Percentiles rank a stretch among this genome's conserved stretches.
Conservation (phyloP, 2,113 vertebrate species). For the Aphyosemion australe region DNA sequence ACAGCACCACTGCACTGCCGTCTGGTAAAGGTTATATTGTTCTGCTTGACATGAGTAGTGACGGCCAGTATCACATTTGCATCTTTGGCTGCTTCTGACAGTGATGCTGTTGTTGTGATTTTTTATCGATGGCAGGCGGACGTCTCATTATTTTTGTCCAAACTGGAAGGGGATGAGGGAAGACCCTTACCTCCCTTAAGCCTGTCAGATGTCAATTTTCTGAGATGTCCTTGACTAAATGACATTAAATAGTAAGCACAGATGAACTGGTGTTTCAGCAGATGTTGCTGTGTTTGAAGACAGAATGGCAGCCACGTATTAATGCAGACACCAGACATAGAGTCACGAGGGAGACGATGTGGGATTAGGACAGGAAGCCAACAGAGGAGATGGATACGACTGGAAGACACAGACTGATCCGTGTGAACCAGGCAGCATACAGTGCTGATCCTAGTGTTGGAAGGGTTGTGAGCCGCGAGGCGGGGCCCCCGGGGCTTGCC, state of each 20-base stretch:
- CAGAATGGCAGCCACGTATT: conserved; percentile 42
- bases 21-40: conserved; percentile 70
- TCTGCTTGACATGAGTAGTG: conserved; percentile 57
- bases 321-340: conserved; percentile 54
- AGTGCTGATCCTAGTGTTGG: conserved; percentile 74
- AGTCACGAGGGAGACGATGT: conserved; percentile 43
- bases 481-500: conserved; percentile 70
- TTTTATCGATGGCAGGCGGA: conserved; percentile 67
- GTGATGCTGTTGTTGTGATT: conserved; percentile 66
- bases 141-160: conserved; percentile 79
- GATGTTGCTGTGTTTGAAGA: conserved; percentile 20
- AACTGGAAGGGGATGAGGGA: conserved; percentile 38
- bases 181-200: conserved; percentile 25
- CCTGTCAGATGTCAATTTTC: conserved; percentile 36
- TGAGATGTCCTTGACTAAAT: conserved; percentile 20
- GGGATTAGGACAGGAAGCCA: conserved; percentile 68
- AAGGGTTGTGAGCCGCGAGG: conserved; percentile 62
- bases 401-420: conserved; percentile 72
- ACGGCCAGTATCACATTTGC: conserved; percentile 72
- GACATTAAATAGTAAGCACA: conserved; percentile 34
- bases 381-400: conserved; percentile 72
- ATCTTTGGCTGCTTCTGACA: conserved; percentile 69
- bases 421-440: conserved; percentile 68
- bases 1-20: conserved; percentile 49
- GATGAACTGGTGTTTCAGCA: conserved; percentile 25